Conservation (phyloP, 2,113 vertebrate genomes). For the Cheirogaleus medius region DNA sequence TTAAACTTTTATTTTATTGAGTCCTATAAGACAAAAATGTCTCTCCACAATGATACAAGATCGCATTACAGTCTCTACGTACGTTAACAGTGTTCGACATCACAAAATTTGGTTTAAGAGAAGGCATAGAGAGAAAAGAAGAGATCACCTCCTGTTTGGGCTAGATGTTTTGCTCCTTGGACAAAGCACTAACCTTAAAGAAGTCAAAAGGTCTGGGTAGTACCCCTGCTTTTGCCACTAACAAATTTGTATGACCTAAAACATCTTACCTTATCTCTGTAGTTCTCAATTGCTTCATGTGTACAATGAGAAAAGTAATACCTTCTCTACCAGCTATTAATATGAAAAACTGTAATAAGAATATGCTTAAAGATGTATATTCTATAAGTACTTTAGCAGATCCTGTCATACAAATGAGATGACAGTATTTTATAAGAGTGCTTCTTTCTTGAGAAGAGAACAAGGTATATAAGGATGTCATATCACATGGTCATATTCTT, state of each 20-base stretch:
- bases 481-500: neutral
- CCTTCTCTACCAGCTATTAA: neutral
- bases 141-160: neutral
- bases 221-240: neutral
- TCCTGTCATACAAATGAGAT: neutral
- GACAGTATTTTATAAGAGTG: neutral
- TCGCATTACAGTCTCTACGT: neutral
- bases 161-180: neutral
- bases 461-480: neutral
- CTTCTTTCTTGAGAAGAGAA: neutral
- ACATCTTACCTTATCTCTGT: neutral
- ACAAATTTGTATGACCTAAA: neutral
- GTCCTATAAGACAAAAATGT: neutral
- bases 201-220: neutral
- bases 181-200: neutral
- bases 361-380: no score
- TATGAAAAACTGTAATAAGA: neutral
- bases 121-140: neutral
- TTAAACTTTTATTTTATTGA: conserved; percentile 25
- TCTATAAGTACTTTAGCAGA: neutral
- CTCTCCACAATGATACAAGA: neutral
- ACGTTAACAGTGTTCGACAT: neutral
- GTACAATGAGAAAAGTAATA: neutral
- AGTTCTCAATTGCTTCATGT: neutral
- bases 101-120: neutral